phyloP scores from a whole-genome alignment of 1,140 invertebrate species.

The Drosophila malerkotliana region DNA sequence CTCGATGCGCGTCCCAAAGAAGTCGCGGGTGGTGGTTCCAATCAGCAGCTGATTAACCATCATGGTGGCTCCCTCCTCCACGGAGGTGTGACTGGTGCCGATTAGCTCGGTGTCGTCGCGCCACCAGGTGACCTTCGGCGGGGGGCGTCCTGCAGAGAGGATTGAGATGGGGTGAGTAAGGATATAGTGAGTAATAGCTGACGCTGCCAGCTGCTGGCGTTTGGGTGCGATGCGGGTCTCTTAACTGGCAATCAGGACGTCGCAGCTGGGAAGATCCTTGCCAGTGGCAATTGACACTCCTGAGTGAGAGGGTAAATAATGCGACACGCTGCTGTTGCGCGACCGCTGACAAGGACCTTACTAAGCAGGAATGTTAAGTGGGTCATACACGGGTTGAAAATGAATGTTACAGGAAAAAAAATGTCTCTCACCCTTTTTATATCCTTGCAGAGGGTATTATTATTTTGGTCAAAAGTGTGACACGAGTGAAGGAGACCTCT shows the following conservation, averaged over 20 bases:
- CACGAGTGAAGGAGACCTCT: too few relatives aligned
- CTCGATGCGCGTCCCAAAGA: slow-evolving; percentile 87
- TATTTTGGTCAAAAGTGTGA: too few relatives aligned
- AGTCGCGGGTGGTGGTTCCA: slow-evolving; percentile 86
- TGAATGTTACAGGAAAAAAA: neutral
- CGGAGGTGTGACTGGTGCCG: slow-evolving; percentile 86
- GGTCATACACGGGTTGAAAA: slow-evolving; percentile 23
- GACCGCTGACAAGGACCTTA: slow-evolving; percentile 22
- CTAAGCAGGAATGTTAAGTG: slow-evolving; percentile 21
- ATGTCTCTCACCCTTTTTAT: too few relatives aligned
- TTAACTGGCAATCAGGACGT: slow-evolving; percentile 4
- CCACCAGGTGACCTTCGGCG: slow-evolving; percentile 92
- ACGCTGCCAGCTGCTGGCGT: slow-evolving; percentile 9
- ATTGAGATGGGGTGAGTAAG: neutral
- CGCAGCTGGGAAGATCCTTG: slow-evolving; percentile 11
- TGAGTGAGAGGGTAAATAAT: slow-evolving; percentile 44
- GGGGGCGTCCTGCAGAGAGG: slow-evolving; percentile 86
- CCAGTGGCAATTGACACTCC: slow-evolving; percentile 45
- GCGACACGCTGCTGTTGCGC: slow-evolving; percentile 22
- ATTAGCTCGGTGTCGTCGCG: slow-evolving; percentile 89
- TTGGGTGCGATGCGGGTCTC: slow-evolving; percentile 18
- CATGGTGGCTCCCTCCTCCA: slow-evolving; percentile 85
- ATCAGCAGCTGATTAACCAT: slow-evolving; percentile 89
- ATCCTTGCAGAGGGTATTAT: too few relatives aligned
- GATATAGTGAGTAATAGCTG: slow-evolving; percentile 13